Percentiles rank a stretch among this genome's conserved stretches.
These are phyloP conservation scores for Scopus umbretta DNA, from an alignment of 2,113 vertebrate species.

Conservation along the genomic window DNA sequence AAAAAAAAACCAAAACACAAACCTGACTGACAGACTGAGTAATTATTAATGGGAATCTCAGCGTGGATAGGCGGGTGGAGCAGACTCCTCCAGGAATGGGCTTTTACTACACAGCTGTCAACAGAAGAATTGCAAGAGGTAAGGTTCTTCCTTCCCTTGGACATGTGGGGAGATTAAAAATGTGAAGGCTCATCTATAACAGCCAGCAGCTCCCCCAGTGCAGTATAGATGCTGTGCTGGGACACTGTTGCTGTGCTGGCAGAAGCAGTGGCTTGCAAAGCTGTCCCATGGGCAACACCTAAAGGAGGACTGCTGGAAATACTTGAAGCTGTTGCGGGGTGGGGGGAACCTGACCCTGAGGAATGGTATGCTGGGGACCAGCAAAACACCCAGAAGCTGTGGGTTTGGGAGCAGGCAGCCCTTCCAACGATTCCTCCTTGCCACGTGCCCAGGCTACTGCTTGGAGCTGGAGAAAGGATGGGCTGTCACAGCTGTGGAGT, in stretches of 20 bases:
- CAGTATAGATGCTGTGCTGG: not conserved
- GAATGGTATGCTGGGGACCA: accelerated
- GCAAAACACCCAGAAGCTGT: not conserved
- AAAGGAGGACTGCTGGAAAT: not conserved
- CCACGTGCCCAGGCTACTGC: accelerated
- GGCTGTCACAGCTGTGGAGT: not conserved
- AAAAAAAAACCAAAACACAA: not conserved
- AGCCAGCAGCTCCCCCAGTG: not conserved
- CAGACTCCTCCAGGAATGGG: not conserved
- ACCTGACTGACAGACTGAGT: not conserved
- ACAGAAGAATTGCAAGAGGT: not conserved
- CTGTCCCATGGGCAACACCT: not conserved
- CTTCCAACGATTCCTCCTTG: not conserved
- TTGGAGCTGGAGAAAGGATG: not conserved
- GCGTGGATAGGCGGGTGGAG: not conserved
- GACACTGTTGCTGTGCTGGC: not conserved
- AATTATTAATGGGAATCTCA: not conserved
- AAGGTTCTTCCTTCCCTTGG: not conserved
- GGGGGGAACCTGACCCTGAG: not conserved
- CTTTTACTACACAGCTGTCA: not conserved
- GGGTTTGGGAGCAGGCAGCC: not conserved
- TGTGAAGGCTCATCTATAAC: not conserved
- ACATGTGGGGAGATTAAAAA: not conserved
- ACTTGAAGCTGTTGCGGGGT: not conserved
- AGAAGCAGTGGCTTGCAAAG: not conserved